Base-by-base conservation (phyloP, 2,113 vertebrate genomes). In the Psephotus haematonotus region DNA sequence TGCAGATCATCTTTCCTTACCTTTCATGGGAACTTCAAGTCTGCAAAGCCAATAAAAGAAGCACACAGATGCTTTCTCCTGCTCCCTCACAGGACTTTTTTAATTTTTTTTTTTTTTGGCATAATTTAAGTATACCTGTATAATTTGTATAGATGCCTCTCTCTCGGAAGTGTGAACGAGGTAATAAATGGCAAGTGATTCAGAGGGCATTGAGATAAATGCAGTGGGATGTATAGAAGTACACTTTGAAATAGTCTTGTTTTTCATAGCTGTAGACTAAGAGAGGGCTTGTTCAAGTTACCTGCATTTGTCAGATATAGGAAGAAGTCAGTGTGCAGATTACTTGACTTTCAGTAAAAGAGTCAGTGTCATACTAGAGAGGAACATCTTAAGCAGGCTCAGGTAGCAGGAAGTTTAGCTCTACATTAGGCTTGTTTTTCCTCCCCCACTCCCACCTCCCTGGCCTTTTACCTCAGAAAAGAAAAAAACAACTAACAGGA, bases 11-110 rank as follows among this genome's bases (percentile, higher is more conserved):
- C 60, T 94, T 82, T n/a, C 64, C 52, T 94, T 86, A 78, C 75
- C 75, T 82, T 86, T 77, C 92, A 65, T 92, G 86, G 69, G 91
- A 97, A 90, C 53, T 86, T 94, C 33, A 62, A 91, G 62, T 50
- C 29, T 72, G 59, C 37, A 92, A 94, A 88, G 50, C 29, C 67
- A 80, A 20, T 82, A 64, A 90, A 88, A 86, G 50, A 47, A 83
- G 31, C 76, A 81, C 47, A 33, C 19, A 70, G 72, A 19, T 79
- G 43, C 65, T 90, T 86, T 83, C 39, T 74, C 2, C 50, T 1
- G 1, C 28, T 77, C n/a, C 44, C 41, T 62, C 72, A 76, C 90
- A 69, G 74, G 49, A 10, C 22, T 2, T 75, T 81, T 20, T 64
- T 77, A 22, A 50, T 31, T 47, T 41, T 69, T 76, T 86, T 12